Percentiles rank a stretch among this genome's conserved stretches.
phyloP scores from a whole-genome alignment of 2,113 vertebrate species.

The Ceyx cyanopectus region DNA sequence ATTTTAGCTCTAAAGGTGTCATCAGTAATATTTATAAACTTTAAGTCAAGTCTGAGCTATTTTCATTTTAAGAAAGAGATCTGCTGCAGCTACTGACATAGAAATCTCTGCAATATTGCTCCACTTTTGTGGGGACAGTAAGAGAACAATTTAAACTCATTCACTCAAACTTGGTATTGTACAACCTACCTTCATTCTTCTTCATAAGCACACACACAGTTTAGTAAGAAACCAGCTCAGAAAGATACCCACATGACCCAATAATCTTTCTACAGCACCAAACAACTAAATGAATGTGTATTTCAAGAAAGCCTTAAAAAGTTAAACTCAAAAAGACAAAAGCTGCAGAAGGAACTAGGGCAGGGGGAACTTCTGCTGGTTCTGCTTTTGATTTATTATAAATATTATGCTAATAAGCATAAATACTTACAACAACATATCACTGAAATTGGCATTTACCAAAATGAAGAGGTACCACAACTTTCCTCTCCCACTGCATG shows the following conservation, averaged over 20 bases:
- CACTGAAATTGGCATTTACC: background rate
- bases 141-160: background rate
- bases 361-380: fast-evolving
- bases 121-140: background rate
- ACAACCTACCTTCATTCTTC: background rate
- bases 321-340: background rate
- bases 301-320: background rate
- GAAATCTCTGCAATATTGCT: background rate
- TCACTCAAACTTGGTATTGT: background rate
- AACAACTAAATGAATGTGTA: background rate
- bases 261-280: background rate
- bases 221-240: background rate
- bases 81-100: background rate
- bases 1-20: constrained; percentile 1
- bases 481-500: background rate
- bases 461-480: background rate
- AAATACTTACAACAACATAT: background rate
- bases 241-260: background rate
- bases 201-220: background rate
- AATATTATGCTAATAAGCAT: background rate
- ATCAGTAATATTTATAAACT: background rate
- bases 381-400: background rate
- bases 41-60: background rate
- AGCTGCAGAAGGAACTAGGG: background rate
- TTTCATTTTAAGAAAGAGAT: background rate